phyloP scores from a whole-genome alignment of 2,888 invertebrate genomes.

The Harpagoxenus sublaevis region DNA sequence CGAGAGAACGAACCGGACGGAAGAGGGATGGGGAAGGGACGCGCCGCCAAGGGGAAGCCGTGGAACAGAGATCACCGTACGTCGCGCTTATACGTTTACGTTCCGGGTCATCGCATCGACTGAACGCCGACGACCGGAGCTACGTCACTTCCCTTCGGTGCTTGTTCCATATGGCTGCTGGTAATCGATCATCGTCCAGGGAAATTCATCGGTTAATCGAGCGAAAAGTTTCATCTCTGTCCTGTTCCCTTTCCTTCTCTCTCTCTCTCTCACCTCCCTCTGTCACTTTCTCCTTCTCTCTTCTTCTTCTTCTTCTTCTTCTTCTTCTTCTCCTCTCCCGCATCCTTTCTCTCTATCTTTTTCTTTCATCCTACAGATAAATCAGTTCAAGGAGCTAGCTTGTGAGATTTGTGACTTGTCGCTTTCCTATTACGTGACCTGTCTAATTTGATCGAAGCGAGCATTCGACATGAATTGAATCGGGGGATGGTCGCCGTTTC shows the following conservation, averaged over 20 bases:
- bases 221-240: conserved; percentile 43
- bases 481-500: neutral
- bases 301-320: neutral
- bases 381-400: neutral
- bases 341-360: neutral
- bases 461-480: neutral
- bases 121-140: neutral
- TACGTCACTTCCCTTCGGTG: conserved; percentile 17
- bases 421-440: neutral
- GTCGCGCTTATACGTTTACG: neutral
- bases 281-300: neutral
- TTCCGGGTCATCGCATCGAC: conserved; percentile 27
- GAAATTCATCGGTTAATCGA: conserved; percentile 58
- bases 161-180: neutral
- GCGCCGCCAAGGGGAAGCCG: neutral
- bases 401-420: neutral
- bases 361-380: neutral
- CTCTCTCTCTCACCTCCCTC: neutral
- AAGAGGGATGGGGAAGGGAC: too few species aligned
- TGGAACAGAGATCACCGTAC: neutral
- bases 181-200: conserved; percentile 61
- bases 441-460: neutral
- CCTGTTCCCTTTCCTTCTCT: neutral
- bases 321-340: neutral
- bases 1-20: too few species aligned